Conservation (phyloP, 2,113 vertebrate species). For the Litocranius walleri region DNA sequence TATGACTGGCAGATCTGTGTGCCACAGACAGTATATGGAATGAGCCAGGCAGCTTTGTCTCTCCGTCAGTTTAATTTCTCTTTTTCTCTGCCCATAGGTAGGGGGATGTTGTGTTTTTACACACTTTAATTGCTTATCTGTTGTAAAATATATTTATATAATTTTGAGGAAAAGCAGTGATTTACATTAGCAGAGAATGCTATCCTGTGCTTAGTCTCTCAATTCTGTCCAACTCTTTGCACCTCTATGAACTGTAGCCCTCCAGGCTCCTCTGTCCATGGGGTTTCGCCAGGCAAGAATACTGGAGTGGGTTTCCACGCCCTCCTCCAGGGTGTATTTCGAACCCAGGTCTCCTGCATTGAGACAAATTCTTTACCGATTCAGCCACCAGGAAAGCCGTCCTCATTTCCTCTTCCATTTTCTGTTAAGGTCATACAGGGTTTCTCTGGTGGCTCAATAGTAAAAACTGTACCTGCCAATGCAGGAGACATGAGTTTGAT, state of each 20-base stretch:
- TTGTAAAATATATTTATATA: not conserved
- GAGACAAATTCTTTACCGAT: not conserved
- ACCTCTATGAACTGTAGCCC: not conserved
- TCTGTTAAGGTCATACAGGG: not conserved
- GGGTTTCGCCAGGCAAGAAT: not conserved
- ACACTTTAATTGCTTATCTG: conserved; percentile 26
- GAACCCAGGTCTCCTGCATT: accelerated
- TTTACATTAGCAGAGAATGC: not conserved
- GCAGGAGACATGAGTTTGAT: not conserved
- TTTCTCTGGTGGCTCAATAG: not conserved
- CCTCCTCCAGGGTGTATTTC: not conserved
- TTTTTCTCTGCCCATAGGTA: not conserved
- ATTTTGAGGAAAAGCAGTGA: not conserved
- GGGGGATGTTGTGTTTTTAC: not conserved
- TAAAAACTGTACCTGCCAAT: not conserved
- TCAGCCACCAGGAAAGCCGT: not conserved
- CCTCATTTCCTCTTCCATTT: not conserved
- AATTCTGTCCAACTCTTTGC: not conserved
- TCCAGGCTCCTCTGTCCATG: not conserved
- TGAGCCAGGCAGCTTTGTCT: not conserved
- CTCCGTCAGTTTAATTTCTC: not conserved
- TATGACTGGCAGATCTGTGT: not conserved
- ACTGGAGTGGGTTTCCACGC: not conserved
- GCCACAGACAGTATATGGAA: not conserved
- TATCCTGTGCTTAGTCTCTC: not conserved